A percentile compares a stretch with the other conserved stretches of the same genome.
Evolutionary conservation across 2,888 invertebrate species (phyloP).

Genomic region (Unio delphinus): DNA sequence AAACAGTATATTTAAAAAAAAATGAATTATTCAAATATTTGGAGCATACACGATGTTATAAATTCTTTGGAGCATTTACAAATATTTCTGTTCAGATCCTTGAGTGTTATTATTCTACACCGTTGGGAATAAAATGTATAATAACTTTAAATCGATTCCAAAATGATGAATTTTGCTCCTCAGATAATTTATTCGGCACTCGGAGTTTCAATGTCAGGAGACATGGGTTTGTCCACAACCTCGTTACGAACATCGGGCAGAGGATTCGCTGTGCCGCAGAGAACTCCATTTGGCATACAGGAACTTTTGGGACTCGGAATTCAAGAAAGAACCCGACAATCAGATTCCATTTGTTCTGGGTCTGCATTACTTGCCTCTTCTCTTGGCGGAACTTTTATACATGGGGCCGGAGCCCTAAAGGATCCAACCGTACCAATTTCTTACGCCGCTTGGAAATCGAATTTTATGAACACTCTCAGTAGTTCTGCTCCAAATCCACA

Average conservation of each 20-base stretch:
- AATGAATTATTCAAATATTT: too few relatives aligned
- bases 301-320: conserved; percentile 84
- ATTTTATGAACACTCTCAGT: conserved; percentile 43
- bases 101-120: conserved; percentile 8
- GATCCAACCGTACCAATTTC: conserved; percentile 26
- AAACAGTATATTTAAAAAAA: too few relatives aligned
- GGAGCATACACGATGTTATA: too few relatives aligned
- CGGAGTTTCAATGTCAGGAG: conserved; percentile 27
- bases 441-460: conserved; percentile 47
- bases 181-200: conserved; percentile 41
- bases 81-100: background rate
- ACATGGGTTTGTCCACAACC: conserved; percentile 32
- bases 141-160: conserved; percentile 4
- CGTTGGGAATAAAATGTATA: background rate
- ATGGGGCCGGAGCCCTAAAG: conserved; percentile 31
- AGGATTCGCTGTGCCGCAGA: conserved; percentile 69
- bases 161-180: conserved; percentile 44
- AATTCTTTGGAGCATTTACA: conserved; percentile 1
- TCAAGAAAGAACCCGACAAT: conserved; percentile 31
- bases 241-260: conserved; percentile 22
- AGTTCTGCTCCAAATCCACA: conserved; percentile 43
- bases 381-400: conserved; percentile 26
- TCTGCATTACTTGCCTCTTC: conserved; percentile 41
- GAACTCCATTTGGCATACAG: conserved; percentile 90
- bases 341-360: conserved; percentile 39